phyloP scores from a whole-genome alignment of 2,797 vertebrate genomes.

The Rhinella marina region DNA sequence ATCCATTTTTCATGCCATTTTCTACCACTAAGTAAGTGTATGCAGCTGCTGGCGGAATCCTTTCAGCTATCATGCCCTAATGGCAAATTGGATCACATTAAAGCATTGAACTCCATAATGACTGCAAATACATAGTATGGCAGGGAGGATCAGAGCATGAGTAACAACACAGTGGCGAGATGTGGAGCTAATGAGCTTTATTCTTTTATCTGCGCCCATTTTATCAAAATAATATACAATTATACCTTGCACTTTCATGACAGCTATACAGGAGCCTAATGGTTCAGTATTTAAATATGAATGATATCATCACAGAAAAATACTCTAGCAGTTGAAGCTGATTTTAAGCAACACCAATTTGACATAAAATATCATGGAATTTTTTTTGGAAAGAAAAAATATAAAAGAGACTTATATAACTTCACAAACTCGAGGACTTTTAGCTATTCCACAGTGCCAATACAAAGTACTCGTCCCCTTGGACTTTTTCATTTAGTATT shows the following conservation, averaged over 20 bases:
- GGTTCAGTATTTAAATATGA: conserved; percentile 79
- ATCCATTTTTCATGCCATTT: conserved; percentile 76
- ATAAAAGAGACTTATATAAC: background rate
- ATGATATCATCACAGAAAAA: conserved; percentile 73
- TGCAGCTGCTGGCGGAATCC: conserved; percentile 72
- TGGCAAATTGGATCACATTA: conserved; percentile 77
- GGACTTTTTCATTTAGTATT: background rate
- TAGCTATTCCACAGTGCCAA: background rate
- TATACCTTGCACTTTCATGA: conserved; percentile 76
- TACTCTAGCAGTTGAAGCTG: conserved; percentile 72
- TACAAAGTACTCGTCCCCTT: background rate
- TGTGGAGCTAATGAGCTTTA: conserved; percentile 76
- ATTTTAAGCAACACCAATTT: conserved; percentile 62
- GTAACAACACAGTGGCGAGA: conserved; percentile 77
- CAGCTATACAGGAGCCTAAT: conserved; percentile 72
- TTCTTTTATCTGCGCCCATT: conserved; percentile 78
- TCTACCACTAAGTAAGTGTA: conserved; percentile 71
- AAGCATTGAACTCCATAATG: conserved; percentile 76
- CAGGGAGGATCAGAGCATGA: conserved; percentile 73
- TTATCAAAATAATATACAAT: conserved; percentile 81
- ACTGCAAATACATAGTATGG: conserved; percentile 72
- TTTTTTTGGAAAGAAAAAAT: conserved; percentile 4
- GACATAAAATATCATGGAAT: conserved; percentile 58
- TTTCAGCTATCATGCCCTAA: conserved; percentile 75
- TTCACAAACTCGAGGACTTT: conserved; percentile 21